Conservation (phyloP, 2,888 invertebrate species). For the Polymixis lichenea region DNA sequence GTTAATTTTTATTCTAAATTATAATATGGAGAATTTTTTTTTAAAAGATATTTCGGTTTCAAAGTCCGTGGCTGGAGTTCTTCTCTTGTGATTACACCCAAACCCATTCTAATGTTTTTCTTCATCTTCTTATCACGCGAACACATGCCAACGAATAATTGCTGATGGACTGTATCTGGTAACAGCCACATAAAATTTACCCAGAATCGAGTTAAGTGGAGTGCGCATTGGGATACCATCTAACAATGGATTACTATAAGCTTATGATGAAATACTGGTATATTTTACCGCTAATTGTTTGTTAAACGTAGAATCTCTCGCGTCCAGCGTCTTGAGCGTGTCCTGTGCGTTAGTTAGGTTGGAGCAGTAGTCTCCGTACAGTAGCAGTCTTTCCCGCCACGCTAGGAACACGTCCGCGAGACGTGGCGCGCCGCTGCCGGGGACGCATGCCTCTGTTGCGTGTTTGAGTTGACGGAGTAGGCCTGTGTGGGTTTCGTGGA, state of each 20-base stretch:
- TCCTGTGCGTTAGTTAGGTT: constrained; percentile 97
- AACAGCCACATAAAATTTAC: background rate
- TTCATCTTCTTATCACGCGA: too few species aligned
- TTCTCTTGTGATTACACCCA: too few species aligned
- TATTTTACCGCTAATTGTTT: constrained; percentile 92
- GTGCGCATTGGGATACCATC: too few species aligned
- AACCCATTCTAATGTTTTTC: too few species aligned
- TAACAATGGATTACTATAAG: too few species aligned
- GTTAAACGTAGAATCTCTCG: constrained; percentile 92
- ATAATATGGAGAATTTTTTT: too few species aligned
- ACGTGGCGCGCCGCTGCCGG: constrained; percentile 85
- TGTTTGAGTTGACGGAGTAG: constrained; percentile 95
- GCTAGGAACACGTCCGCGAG: constrained; percentile 96
- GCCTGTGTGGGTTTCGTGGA: constrained; percentile 96
- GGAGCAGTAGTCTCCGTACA: constrained; percentile 99
- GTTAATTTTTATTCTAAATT: constrained; percentile 25
- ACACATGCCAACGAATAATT: background rate
- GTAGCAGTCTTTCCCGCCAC: constrained; percentile 96
- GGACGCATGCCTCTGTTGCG: constrained; percentile 92
- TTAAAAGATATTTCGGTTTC: too few species aligned
- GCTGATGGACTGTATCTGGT: background rate
- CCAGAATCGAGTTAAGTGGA: too few species aligned
- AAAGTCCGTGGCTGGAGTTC: background rate
- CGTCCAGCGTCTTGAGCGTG: constrained; percentile 94
- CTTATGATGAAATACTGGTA: background rate